These are phyloP conservation scores for Danio tinwini DNA, from an alignment of 2,797 vertebrate species.

Conservation along the genomic window DNA sequence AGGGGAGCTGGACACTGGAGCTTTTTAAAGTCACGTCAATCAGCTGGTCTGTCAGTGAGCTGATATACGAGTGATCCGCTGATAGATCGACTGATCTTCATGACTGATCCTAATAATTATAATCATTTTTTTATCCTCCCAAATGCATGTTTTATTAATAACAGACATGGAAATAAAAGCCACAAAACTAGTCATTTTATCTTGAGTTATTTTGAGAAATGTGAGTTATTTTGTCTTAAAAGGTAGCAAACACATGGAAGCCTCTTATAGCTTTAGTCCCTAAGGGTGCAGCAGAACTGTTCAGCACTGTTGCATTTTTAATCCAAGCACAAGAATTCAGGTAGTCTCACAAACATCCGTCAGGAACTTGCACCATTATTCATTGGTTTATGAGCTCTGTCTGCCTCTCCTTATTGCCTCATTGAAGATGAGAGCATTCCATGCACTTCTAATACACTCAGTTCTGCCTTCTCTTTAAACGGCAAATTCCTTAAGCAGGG, in stretches of 20 bases:
- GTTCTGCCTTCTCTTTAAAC: conserved; percentile 30
- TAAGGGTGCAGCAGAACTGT: neutral
- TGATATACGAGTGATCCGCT: too few species aligned
- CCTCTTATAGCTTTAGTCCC: neutral
- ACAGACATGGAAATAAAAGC: too few species aligned
- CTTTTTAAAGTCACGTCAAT: too few species aligned
- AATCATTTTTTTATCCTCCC: too few species aligned
- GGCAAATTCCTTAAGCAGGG: conserved; percentile 10
- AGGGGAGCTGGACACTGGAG: too few species aligned
- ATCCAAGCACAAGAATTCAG: neutral
- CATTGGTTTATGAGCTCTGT: conserved; percentile 33
- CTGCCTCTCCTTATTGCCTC: conserved; percentile 31
- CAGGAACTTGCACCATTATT: conserved; percentile 23
- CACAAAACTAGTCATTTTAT: too few species aligned
- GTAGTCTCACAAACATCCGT: conserved; percentile 6
- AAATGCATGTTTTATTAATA: too few species aligned
- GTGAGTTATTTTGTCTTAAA: conserved; percentile 68
- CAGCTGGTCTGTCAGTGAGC: too few species aligned
- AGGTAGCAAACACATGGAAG: conserved; percentile 48
- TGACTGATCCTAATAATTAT: too few species aligned
- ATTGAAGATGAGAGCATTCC: conserved; percentile 54
- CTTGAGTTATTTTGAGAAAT: conserved; percentile 34
- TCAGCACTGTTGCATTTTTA: neutral
- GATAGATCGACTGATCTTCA: too few species aligned
- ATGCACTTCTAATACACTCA: conserved; percentile 47